Evolutionary conservation across 2,113 vertebrate genomes (phyloP).

Genomic region (Gnathonemus echidnorhynchus): DNA sequence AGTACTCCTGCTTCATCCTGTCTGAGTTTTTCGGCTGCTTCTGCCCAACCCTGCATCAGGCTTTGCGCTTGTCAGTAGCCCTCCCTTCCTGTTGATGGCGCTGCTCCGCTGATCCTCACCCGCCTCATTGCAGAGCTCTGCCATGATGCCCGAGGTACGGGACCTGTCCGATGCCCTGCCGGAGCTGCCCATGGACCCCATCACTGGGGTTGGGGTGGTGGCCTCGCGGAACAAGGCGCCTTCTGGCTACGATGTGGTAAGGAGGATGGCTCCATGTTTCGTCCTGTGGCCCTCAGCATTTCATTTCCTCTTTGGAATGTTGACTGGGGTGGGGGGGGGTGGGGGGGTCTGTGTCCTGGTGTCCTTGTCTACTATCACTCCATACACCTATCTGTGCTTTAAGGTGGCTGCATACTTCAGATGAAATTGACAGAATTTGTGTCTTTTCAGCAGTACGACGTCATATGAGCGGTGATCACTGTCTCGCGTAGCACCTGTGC

Average conservation of each 20-base stretch:
- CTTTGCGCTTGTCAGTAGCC: background rate
- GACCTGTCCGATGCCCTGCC: constrained; percentile 87
- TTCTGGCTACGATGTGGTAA: constrained; percentile 88
- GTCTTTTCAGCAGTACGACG: too few relatives aligned
- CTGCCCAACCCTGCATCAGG: background rate
- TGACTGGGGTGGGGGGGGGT: background rate
- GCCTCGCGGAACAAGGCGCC: constrained; percentile 87
- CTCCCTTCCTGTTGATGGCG: background rate
- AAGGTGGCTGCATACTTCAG: too few relatives aligned
- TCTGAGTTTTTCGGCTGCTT: background rate
- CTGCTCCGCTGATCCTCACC: background rate
- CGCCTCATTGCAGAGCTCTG: constrained; percentile 58
- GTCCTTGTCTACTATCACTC: background rate
- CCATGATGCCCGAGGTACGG: constrained; percentile 87
- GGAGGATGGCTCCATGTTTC: constrained; percentile 30
- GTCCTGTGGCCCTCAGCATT: background rate
- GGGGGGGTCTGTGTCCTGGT: background rate
- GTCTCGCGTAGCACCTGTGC: too few relatives aligned
- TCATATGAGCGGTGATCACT: too few relatives aligned
- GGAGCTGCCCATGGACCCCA: constrained; percentile 86
- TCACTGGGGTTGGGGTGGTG: constrained; percentile 89
- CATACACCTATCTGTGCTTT: too few relatives aligned
- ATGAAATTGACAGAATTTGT: too few relatives aligned
- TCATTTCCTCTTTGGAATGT: background rate
- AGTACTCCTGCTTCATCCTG: background rate